Evolutionary conservation across 2,888 invertebrate species (phyloP).

Genomic region (Alsophila aescularia): DNA sequence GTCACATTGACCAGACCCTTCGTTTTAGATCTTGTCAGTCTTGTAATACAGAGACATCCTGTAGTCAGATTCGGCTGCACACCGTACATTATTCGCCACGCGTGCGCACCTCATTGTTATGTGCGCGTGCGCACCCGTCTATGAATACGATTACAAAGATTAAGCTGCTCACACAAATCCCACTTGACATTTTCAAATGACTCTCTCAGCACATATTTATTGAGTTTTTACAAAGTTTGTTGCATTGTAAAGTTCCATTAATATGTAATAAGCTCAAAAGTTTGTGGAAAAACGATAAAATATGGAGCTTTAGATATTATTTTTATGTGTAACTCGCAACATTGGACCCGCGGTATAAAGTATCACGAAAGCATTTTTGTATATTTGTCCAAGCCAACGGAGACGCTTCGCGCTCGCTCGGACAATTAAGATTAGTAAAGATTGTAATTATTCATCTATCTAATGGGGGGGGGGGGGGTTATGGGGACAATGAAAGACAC

Average conservation of each 20-base stretch:
- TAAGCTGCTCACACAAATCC: conserved; percentile 46
- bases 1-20: too few species aligned
- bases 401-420: too few species aligned
- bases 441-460: too few species aligned
- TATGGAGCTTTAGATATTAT: background rate
- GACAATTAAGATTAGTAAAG: too few species aligned
- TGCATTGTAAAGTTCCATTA: background rate
- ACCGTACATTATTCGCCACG: conserved; percentile 66
- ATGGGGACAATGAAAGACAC: too few species aligned
- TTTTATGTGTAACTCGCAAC: too few species aligned
- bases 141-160: conserved; percentile 66
- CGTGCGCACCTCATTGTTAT: conserved; percentile 72
- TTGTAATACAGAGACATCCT: conserved; percentile 2
- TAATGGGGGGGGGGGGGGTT: too few species aligned
- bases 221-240: background rate
- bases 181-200: conserved; percentile 27
- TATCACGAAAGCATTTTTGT: too few species aligned
- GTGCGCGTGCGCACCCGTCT: conserved; percentile 53
- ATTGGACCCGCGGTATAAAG: too few species aligned
- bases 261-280: conserved; percentile 3
- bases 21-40: background rate
- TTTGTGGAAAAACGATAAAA: background rate
- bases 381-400: too few species aligned
- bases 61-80: conserved; percentile 26
- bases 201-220: background rate